Percentiles rank a stretch among this genome's conserved stretches.
These are phyloP conservation scores for Sphinx pinastri DNA, from an alignment of 2,888 invertebrate species.

Conservation along the genomic window DNA sequence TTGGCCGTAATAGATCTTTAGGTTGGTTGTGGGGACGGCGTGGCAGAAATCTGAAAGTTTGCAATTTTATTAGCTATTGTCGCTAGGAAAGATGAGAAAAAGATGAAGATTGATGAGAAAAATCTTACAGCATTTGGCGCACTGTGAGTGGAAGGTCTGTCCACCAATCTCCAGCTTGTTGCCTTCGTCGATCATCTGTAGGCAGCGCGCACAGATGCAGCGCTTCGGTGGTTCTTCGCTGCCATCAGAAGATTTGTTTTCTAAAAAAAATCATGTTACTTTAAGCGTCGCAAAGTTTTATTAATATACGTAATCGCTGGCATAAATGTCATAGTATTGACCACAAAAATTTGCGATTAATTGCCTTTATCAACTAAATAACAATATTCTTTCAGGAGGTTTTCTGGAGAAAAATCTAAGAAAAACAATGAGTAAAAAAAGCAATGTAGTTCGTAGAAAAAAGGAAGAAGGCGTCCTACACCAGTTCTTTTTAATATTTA, in stretches of 20 bases:
- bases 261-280: not conserved
- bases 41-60: conserved; percentile 62
- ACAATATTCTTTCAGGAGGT: too few relatives aligned
- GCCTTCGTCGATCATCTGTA: conserved; percentile 60
- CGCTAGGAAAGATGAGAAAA: too few relatives aligned
- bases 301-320: too few relatives aligned
- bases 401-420: too few relatives aligned
- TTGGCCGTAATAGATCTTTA: conserved; percentile 77
- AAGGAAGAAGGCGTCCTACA: too few relatives aligned
- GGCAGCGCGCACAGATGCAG: conserved; percentile 68
- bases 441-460: too few relatives aligned
- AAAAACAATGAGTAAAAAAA: too few relatives aligned
- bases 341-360: too few relatives aligned
- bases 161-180: conserved; percentile 64
- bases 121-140: conserved; percentile 73
- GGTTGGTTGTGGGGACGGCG: conserved; percentile 57
- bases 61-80: not conserved
- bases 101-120: not conserved
- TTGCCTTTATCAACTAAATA: too few relatives aligned
- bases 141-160: conserved; percentile 69
- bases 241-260: not conserved
- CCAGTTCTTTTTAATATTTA: too few relatives aligned
- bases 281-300: not conserved
- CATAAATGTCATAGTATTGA: too few relatives aligned
- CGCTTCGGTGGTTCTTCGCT: conserved; percentile 53